Percentiles rank a stretch among this genome's conserved stretches.
Evolutionary conservation across 1,140 invertebrate genomes (phyloP).

Genomic region (Zaprionus ornatus): DNA sequence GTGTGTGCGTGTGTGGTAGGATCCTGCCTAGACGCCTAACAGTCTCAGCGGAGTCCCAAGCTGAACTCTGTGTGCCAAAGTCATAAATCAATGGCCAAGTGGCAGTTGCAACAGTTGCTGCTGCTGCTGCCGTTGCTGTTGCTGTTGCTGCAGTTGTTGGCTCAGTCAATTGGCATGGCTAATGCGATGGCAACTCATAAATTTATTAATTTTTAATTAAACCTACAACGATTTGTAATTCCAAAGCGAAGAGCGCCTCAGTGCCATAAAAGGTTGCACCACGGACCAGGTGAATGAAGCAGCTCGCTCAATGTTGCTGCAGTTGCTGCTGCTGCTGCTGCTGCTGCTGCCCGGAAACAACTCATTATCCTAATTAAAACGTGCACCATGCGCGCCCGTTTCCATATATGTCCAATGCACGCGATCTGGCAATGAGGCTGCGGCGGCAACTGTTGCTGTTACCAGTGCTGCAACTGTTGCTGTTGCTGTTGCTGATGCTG

Average conservation of each 20-base stretch:
- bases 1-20: slow-evolving; percentile 20
- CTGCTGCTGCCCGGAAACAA: slow-evolving; percentile 73
- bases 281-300: slow-evolving; percentile 6
- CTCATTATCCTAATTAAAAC: slow-evolving; percentile 84
- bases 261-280: slow-evolving; percentile 8
- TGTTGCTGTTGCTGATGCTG: slow-evolving; percentile 17
- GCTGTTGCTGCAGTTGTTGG: slow-evolving; percentile 50
- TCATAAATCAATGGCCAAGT: slow-evolving; percentile 41
- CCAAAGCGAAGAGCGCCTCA: slow-evolving; percentile 50
- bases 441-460: slow-evolving; percentile 6
- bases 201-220: slow-evolving; percentile 83
- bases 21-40: slow-evolving; percentile 35
- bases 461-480: slow-evolving; percentile 10
- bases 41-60: slow-evolving; percentile 33
- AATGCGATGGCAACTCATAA: slow-evolving; percentile 80
- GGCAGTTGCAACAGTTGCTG: slow-evolving; percentile 26
- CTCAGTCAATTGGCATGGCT: slow-evolving; percentile 77
- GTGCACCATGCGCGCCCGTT: slow-evolving; percentile 78
- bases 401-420: slow-evolving; percentile 80
- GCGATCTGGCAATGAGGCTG: slow-evolving; percentile 78
- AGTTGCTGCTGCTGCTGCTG: slow-evolving; percentile 1
- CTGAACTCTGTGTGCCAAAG: slow-evolving; percentile 4
- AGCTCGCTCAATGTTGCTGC: slow-evolving; percentile 9
- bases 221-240: slow-evolving; percentile 80
- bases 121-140: slow-evolving; percentile 6